These are phyloP conservation scores for Cygnus atratus DNA, from an alignment of 2,113 vertebrate species.

Conservation along the genomic window DNA sequence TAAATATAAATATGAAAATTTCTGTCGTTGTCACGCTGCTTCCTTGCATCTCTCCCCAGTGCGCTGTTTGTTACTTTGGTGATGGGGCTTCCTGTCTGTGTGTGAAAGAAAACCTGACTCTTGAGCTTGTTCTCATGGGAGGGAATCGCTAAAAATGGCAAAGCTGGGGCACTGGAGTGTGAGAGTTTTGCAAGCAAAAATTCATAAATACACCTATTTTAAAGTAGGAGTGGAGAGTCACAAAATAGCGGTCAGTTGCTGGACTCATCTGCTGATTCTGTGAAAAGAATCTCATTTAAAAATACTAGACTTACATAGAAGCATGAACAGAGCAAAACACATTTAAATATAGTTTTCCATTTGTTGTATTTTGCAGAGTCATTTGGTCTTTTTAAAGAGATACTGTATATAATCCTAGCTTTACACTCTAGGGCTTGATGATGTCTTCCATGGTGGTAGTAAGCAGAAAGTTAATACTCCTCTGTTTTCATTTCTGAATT, in stretches of 20 bases:
- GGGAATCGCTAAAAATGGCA: constrained; percentile 19
- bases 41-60: neutral
- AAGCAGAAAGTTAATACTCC: neutral
- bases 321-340: neutral
- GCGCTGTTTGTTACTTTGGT: neutral
- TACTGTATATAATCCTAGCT: neutral
- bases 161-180: neutral
- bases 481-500: neutral
- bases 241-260: neutral
- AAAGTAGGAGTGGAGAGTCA: neutral
- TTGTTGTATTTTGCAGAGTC: neutral
- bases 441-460: neutral
- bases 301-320: neutral
- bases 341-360: neutral
- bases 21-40: neutral
- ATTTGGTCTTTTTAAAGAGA: neutral
- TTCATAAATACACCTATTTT: neutral
- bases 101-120: neutral
- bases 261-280: neutral
- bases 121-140: constrained; percentile 38
- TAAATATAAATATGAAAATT: neutral
- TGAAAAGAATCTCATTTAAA: neutral
- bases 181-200: neutral
- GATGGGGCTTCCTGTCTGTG: constrained; percentile 48
- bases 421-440: neutral